A percentile compares a stretch with the other conserved stretches of the same genome.
Evolutionary conservation across 2,113 vertebrate species (phyloP).

Genomic region (Poeciliopsis occidentalis): DNA sequence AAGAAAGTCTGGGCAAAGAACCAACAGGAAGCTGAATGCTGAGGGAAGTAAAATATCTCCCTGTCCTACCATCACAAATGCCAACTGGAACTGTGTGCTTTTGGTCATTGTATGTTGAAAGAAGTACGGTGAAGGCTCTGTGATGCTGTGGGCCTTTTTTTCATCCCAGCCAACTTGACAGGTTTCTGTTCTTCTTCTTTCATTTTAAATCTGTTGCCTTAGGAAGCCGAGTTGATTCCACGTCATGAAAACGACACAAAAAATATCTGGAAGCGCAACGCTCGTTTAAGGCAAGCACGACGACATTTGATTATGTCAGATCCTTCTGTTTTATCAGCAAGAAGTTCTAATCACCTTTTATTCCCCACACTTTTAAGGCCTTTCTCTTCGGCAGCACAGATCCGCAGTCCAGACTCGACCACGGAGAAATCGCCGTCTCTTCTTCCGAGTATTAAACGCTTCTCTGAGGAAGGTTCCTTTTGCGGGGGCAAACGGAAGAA

Average conservation of each 20-base stretch:
- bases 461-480: not conserved
- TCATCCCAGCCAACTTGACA: no score
- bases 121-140: no score
- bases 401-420: constrained; percentile 45
- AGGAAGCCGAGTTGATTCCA: constrained; percentile 9
- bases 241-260: not conserved
- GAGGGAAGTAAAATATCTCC: no score
- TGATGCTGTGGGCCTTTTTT: no score
- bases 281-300: constrained; percentile 41
- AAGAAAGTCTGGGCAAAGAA: no score
- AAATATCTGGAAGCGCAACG: not conserved
- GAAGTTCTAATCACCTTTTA: not conserved
- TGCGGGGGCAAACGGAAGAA: constrained; percentile 51
- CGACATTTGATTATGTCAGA: not conserved
- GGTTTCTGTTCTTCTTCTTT: not conserved
- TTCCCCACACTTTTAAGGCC: constrained; percentile 12
- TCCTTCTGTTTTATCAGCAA: not conserved
- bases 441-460: constrained; percentile 63
- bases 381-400: not conserved
- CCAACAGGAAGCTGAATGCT: no score
- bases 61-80: no score
- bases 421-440: constrained; percentile 76
- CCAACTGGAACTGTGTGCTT: no score
- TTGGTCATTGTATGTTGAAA: no score
- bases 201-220: not conserved